Conservation (phyloP, 2,888 invertebrate genomes). For the Tribolium freemani region DNA sequence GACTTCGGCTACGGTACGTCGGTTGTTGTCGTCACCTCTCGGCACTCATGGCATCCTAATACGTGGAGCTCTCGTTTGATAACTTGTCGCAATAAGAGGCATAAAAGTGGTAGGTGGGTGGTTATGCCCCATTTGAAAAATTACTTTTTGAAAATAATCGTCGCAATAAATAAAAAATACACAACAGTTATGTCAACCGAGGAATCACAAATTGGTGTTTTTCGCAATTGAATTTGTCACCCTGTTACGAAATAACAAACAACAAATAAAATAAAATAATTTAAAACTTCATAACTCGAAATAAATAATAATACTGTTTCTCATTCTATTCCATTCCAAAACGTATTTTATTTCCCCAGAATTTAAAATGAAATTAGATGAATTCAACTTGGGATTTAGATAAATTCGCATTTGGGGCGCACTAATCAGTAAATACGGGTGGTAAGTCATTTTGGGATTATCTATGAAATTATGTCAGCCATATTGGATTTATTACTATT, state of each 20-base stretch:
- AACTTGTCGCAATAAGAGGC: constrained; percentile 59
- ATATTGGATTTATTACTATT: constrained; percentile 57
- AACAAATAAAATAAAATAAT: background rate
- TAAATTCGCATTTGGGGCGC: background rate
- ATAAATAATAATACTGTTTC: background rate
- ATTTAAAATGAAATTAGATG: background rate
- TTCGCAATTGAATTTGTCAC: too few relatives aligned
- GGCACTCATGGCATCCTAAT: constrained; percentile 44
- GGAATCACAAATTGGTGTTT: too few relatives aligned
- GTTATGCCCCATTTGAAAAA: background rate
- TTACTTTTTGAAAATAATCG: background rate
- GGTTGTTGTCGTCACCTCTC: constrained; percentile 9
- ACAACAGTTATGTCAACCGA: too few relatives aligned
- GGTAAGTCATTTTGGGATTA: constrained; percentile 5
- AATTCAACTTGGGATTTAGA: background rate
- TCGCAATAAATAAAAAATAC: too few relatives aligned
- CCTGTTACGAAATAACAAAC: background rate
- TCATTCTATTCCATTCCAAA: too few relatives aligned
- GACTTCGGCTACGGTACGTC: background rate
- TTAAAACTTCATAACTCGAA: background rate
- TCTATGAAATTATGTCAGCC: constrained; percentile 27
- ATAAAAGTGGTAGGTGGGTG: background rate
- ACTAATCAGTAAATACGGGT: background rate
- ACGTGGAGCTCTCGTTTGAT: constrained; percentile 59
- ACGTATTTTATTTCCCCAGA: too few relatives aligned